These are phyloP conservation scores for Protodeltote pygarga DNA, from an alignment of 2,888 invertebrate species.

Conservation along the genomic window DNA sequence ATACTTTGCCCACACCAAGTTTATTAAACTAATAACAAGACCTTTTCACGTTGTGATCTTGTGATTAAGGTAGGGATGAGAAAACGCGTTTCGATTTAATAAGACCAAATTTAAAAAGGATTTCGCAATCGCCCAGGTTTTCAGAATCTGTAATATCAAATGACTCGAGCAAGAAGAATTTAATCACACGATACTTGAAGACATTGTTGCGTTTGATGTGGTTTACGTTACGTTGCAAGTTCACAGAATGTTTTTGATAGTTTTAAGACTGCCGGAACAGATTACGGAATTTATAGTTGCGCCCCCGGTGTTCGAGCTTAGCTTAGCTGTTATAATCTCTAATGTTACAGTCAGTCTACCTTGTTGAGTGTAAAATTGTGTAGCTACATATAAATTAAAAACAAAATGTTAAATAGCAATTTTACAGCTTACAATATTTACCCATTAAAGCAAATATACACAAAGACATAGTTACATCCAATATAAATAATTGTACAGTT, in stretches of 20 bases:
- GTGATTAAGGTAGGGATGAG: constrained; percentile 2
- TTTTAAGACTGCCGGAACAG: constrained; percentile 10
- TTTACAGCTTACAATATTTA: no score
- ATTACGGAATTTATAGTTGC: constrained; percentile 4
- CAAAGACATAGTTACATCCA: no score
- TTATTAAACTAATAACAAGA: constrained; percentile 32
- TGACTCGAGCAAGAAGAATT: constrained; percentile 40
- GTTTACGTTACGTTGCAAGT: constrained; percentile 25
- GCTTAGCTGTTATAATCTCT: background rate
- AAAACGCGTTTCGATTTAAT: constrained; percentile 26
- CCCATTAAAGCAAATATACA: no score
- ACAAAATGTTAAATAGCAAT: no score
- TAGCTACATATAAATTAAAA: no score
- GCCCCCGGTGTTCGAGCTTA: background rate
- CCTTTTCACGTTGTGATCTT: constrained; percentile 16
- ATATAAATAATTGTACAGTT: no score
- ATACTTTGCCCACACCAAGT: background rate
- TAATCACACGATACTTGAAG: constrained; percentile 25
- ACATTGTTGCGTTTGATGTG: constrained; percentile 24
- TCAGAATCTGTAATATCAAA: constrained; percentile 53
- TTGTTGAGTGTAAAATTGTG: no score
- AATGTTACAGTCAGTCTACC: no score
- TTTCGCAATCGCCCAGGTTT: constrained; percentile 31
- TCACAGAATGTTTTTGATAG: constrained; percentile 25
- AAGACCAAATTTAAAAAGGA: constrained; percentile 40